Conservation (phyloP, 2,888 invertebrate species). For the Apocheima hispidaria region DNA sequence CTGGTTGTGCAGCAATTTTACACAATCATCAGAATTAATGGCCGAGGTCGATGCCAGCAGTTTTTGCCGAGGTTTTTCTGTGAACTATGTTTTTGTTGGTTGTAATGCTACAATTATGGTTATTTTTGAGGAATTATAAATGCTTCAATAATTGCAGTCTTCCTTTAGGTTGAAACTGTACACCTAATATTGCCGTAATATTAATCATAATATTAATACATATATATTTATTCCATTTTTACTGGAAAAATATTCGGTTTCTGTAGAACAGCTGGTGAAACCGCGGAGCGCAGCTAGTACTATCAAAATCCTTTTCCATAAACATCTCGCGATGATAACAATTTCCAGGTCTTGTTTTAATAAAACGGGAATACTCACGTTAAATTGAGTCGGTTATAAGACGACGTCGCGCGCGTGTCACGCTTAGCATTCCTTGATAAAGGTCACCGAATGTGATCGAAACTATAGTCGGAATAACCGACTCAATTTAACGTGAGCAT, state of each 20-base stretch:
- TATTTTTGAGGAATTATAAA: slow-evolving; percentile 24
- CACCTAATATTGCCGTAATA: neutral
- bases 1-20: slow-evolving; percentile 22
- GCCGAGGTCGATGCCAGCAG: slow-evolving; percentile 40
- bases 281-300: too few relatives aligned
- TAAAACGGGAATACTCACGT: too few relatives aligned
- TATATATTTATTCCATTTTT: too few relatives aligned
- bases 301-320: neutral
- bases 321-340: neutral
- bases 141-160: slow-evolving; percentile 26
- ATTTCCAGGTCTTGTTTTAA: too few relatives aligned
- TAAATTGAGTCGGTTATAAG: too few relatives aligned
- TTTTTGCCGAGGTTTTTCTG: slow-evolving; percentile 37
- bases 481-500: too few relatives aligned
- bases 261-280: too few relatives aligned
- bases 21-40: slow-evolving; percentile 29
- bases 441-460: too few relatives aligned
- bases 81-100: slow-evolving; percentile 40
- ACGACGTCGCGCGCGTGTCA: too few relatives aligned
- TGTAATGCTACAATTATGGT: slow-evolving; percentile 26
- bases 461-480: too few relatives aligned
- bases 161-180: slow-evolving; percentile 19
- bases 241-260: too few relatives aligned
- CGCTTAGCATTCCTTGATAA: too few relatives aligned
- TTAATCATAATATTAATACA: neutral